Conservation (phyloP, 2,888 invertebrate species). For the Danaus chrysippus region DNA sequence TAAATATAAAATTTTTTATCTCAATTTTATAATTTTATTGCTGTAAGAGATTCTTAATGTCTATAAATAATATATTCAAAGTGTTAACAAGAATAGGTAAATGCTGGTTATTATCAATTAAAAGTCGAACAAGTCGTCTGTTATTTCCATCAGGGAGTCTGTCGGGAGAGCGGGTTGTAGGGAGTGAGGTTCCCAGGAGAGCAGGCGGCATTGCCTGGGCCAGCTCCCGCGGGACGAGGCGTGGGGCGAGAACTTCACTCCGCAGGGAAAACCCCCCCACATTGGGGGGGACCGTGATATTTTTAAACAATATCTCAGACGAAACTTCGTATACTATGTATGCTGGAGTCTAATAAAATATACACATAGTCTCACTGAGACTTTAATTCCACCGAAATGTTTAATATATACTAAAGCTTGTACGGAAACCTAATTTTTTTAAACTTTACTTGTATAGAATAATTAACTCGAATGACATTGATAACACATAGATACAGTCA, state of each 20-base stretch:
- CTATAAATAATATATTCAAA: neutral
- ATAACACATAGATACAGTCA: too few species aligned
- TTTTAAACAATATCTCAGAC: constrained; percentile 61
- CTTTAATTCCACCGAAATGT: constrained; percentile 4
- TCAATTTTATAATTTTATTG: too few species aligned
- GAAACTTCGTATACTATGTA: constrained; percentile 27
- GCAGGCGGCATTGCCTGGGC: constrained; percentile 72
- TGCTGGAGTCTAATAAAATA: constrained; percentile 14
- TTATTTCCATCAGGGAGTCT: constrained; percentile 61
- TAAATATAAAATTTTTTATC: too few species aligned
- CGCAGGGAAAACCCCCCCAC: constrained; percentile 59
- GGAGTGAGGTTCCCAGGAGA: constrained; percentile 57
- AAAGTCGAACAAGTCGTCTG: constrained; percentile 65
- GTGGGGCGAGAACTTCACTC: constrained; percentile 72
- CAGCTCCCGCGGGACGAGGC: constrained; percentile 64
- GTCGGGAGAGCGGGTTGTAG: constrained; percentile 42
- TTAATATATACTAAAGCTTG: neutral
- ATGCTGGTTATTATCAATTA: constrained; percentile 54
- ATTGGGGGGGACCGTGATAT: constrained; percentile 61
- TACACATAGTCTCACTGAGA: constrained; percentile 5
- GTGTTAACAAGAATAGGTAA: constrained; percentile 16
- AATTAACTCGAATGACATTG: too few species aligned
- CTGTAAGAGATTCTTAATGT: too few species aligned
- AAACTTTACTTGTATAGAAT: too few species aligned
- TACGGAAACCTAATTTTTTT: neutral